Percentiles rank a stretch among this genome's conserved stretches.
These are phyloP conservation scores for Rhinoderma darwinii DNA, from an alignment of 2,113 vertebrate species.

Conservation along the genomic window DNA sequence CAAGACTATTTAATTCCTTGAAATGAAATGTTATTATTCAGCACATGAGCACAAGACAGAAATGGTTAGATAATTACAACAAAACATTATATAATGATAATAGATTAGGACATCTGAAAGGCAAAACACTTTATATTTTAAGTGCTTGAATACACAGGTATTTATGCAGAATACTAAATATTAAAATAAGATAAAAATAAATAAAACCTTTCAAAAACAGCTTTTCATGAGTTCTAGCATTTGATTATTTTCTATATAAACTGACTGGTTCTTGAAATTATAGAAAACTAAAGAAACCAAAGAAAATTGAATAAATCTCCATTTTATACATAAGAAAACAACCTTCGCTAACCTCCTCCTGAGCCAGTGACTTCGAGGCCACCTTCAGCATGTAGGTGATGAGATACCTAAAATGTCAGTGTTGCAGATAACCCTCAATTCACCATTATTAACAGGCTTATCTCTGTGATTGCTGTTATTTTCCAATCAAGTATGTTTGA, in stretches of 20 bases:
- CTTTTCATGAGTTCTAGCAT: not conserved
- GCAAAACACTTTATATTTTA: not conserved
- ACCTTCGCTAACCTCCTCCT: too few relatives aligned
- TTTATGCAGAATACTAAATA: not conserved
- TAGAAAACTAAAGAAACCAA: too few relatives aligned
- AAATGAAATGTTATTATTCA: constrained; percentile 19
- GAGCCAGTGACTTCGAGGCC: too few relatives aligned
- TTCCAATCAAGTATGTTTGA: too few relatives aligned
- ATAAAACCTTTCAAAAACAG: not conserved
- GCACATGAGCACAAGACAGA: constrained; percentile 7
- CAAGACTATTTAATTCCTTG: constrained; percentile 17
- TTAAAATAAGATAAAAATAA: constrained; percentile 1
- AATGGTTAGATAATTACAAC: constrained; percentile 30
- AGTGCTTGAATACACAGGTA: not conserved
- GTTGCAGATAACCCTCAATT: too few relatives aligned
- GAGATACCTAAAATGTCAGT: too few relatives aligned
- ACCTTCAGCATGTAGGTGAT: too few relatives aligned
- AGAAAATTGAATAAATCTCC: not conserved
- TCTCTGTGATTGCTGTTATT: too few relatives aligned
- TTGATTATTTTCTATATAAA: not conserved
- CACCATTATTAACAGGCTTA: too few relatives aligned
- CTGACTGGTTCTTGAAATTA: not conserved
- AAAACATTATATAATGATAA: constrained; percentile 28
- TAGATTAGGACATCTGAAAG: constrained; percentile 4
- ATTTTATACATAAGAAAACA: not conserved